phyloP scores from a whole-genome alignment of 2,113 vertebrate species.

The Rhineura floridana region DNA sequence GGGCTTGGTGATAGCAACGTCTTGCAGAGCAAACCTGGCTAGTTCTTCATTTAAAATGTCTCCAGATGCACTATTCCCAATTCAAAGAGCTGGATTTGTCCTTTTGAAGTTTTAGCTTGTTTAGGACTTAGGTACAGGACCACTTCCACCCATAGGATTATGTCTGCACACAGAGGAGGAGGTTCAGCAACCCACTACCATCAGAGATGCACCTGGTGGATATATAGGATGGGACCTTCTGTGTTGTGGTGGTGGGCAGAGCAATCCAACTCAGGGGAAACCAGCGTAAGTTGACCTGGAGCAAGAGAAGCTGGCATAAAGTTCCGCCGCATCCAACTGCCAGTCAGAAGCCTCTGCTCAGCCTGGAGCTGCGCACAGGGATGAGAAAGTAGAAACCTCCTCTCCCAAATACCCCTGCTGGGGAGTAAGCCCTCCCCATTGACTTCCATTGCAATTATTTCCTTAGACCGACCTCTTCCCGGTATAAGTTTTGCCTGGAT shows the following conservation, averaged over 20 bases:
- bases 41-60: not conserved
- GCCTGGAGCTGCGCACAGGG: too few relatives aligned
- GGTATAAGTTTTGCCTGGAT: too few relatives aligned
- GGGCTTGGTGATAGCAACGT: not conserved
- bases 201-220: not conserved
- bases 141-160: not conserved
- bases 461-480: too few relatives aligned
- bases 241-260: not conserved
- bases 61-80: not conserved
- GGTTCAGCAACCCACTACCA: not conserved
- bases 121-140: not conserved
- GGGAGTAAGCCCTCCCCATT: too few relatives aligned
- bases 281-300: too few relatives aligned
- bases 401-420: too few relatives aligned
- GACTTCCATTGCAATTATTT: too few relatives aligned
- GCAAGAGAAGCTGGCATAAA: too few relatives aligned
- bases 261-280: too few relatives aligned
- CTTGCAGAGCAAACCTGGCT: constrained; percentile 3
- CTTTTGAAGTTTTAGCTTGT: not conserved
- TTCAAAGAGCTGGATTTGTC: not conserved
- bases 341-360: too few relatives aligned
- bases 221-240: not conserved
- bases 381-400: too few relatives aligned
- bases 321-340: too few relatives aligned
- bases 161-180: not conserved